Conservation (phyloP, 1,140 invertebrate species). For the Venustaconcha ellipsiformis region DNA sequence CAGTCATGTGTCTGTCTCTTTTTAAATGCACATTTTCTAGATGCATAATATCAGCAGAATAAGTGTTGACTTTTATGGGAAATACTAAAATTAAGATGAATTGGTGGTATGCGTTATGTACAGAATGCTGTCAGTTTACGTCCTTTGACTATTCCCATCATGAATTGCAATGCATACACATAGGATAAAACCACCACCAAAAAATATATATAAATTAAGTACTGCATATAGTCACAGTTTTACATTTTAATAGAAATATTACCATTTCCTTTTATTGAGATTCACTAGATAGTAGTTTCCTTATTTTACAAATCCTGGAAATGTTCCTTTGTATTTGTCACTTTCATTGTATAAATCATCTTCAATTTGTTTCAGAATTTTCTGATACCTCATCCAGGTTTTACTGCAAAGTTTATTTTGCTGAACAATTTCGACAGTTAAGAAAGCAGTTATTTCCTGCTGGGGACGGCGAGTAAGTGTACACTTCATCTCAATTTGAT, state of each 20-base stretch:
- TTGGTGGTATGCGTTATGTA: no score
- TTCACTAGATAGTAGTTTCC: neutral
- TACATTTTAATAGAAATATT: neutral
- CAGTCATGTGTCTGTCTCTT: no score
- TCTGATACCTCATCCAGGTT: constrained; percentile 81
- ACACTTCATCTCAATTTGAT: neutral
- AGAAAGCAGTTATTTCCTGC: constrained; percentile 79
- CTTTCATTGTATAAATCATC: neutral
- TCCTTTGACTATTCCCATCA: no score
- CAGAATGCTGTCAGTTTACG: no score
- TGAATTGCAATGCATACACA: no score
- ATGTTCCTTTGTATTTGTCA: neutral
- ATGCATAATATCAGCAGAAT: no score
- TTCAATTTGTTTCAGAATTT: constrained; percentile 72
- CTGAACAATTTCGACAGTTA: constrained; percentile 85
- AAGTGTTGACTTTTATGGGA: no score
- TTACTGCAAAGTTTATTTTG: constrained; percentile 85
- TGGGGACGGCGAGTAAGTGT: constrained; percentile 73
- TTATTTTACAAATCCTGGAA: neutral
- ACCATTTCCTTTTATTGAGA: neutral
- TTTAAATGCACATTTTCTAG: no score
- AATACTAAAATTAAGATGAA: no score
- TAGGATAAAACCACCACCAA: no score
- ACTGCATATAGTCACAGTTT: neutral
- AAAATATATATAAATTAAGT: no score